Conservation (phyloP, 2,797 vertebrate species). For the Cossypha niveicapilla region DNA sequence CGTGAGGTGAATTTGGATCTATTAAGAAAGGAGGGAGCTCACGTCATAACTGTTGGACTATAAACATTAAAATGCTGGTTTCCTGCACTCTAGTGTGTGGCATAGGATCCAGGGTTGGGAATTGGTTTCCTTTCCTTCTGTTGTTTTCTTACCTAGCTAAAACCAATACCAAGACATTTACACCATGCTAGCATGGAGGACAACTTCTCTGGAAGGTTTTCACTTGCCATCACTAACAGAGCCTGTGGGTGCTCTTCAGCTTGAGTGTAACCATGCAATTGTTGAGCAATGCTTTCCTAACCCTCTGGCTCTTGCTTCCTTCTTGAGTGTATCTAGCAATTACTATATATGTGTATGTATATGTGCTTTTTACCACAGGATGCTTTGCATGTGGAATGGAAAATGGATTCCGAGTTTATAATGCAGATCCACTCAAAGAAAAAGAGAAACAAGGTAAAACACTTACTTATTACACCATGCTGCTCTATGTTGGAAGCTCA, state of each 20-base stretch:
- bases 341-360: background rate
- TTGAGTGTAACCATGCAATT: background rate
- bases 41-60: background rate
- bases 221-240: background rate
- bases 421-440: slow-evolving; percentile 98
- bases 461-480: background rate
- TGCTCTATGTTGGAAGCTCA: background rate
- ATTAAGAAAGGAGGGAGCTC: background rate
- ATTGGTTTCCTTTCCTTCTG: background rate
- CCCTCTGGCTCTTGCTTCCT: background rate
- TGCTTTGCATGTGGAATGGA: slow-evolving; percentile 99
- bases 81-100: background rate
- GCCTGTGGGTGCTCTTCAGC: background rate
- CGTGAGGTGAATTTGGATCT: background rate
- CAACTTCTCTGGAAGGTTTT: background rate
- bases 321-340: background rate
- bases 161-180: background rate
- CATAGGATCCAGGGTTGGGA: background rate
- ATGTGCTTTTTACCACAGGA: slow-evolving; percentile 75
- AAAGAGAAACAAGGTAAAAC: slow-evolving; percentile 97
- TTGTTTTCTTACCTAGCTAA: background rate
- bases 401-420: slow-evolving; percentile 97
- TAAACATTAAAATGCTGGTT: background rate
- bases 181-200: background rate
- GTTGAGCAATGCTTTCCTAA: background rate